Base-by-base conservation (phyloP, 2,113 vertebrate species). In the Sinocyclocheilus anshuiensis region DNA sequence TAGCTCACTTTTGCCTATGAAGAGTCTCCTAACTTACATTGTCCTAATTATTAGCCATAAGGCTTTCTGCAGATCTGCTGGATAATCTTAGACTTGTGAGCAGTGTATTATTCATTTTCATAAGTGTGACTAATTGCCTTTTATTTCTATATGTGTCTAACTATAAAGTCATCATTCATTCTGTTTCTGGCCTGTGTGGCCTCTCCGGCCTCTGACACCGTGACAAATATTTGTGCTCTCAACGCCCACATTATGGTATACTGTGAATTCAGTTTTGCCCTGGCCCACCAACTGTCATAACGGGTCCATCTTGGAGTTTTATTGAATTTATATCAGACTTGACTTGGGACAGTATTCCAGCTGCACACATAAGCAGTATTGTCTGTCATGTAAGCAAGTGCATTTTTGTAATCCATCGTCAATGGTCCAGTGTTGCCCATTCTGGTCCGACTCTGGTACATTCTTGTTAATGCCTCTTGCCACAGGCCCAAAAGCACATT, bases 381-480 rank as follows among this genome's bases (percentile, higher is more conserved):
- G 86, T 94, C 92, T 86, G 65, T 86, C 84, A 83, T 26, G 89
- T 90, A 88, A 92, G 88, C 91, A 92, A 94, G 89, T 92, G 90
- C 89, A 91, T 91, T 72, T 92, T 89, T 84, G 72, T 89, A 50
- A 92, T 91, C 89, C n/a, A 50, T 85, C 87, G 89, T 69, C 84
- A 83, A 76, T 81, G 50, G 53, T 87, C 91, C 90, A 92, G 86
- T 91, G 89, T 91, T 86, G 88, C 72, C 87, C 77, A 69, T 94
- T 94, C 90, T 93, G 88, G 83, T 90, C 85, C 86, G 26, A 86
- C 16, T 89, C 91, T 84, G 88, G 89, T 89, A 86, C 84, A 91
- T 93, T 94, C 90, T 90, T 91, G 86, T 85, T 89, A 91, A 92
- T 87, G 84, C 88, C 88, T 92, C 84, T 81, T 85, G 92, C 93